Evolutionary conservation across 2,888 invertebrate species (phyloP), one percentile per base, ranked within the genome.

Genomic region (Leucania comma): DNA sequence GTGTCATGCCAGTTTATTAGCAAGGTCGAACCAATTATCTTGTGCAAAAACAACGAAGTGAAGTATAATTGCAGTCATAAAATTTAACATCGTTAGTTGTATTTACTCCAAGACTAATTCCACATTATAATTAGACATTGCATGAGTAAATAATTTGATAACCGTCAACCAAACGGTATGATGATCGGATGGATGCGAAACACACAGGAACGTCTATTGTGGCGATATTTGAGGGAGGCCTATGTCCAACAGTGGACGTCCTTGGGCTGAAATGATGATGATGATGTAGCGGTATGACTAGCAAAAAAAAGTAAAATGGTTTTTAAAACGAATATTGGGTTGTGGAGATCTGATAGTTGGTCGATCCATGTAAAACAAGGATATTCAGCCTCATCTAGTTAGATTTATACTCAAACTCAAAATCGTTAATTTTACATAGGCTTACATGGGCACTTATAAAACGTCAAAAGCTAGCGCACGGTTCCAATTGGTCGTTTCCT

Each of bases 1-100:
- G 29, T 38, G 42, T 57, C 53, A 62, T 59, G 29, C 26, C 14
- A 70, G 42, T 71, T 20, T 69, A 68, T 76, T 54, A 42, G 26
- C 85, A 82, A 85, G 83, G 83, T 61, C 66, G 62, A 62, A 77
- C 1, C 48, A 73, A 83, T 85, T 85, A 83, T 42, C 61, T 66
- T 60, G 58, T 58, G 42, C 48, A 58, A 68, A 70, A 68, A 73
- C 24, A 60, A 64, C 24, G 10, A 56, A 64, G 65, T 57, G 17
- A 75, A 65, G 48, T 61, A 14, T 72, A 75, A 72, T 84, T 65
- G 46, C 38, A 12, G n/a, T 63, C 57, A 65, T 76, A 69, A 65
- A 68, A 68, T 75, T 32, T 24, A 14, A 68, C 60, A 48, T 29
- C 12, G 14, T 78, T 56, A 46, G 12, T 51, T 1, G n/a, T 50